Conservation (phyloP, 2,113 vertebrate genomes). For the Pachyramphus minor region DNA sequence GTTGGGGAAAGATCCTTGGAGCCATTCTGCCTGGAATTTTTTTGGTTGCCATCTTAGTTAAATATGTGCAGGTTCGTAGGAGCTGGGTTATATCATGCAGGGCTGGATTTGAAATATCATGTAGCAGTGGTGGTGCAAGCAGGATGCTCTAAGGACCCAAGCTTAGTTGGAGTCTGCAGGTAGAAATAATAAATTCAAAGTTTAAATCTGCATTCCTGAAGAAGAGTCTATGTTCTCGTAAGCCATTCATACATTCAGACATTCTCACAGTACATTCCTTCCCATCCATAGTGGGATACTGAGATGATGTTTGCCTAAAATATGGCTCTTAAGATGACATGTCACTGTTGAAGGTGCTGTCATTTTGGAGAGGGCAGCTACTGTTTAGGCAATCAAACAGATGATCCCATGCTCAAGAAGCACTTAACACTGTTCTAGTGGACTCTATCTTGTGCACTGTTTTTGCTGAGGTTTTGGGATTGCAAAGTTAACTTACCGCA, state of each 20-base stretch:
- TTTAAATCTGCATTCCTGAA: not conserved
- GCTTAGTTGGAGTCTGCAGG: not conserved
- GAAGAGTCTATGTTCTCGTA: too few species aligned
- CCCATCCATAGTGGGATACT: not conserved
- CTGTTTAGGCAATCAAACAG: not conserved
- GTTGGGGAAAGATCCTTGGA: not conserved
- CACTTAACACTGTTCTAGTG: not conserved
- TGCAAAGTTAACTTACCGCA: not conserved
- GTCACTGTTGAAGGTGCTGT: not conserved
- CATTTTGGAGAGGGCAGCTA: not conserved
- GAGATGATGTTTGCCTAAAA: not conserved
- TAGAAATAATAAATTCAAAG: not conserved
- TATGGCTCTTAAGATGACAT: not conserved
- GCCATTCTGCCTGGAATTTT: not conserved
- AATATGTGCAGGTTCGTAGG: not conserved
- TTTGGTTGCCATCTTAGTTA: not conserved
- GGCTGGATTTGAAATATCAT: not conserved
- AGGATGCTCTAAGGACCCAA: not conserved
- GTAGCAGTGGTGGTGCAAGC: not conserved
- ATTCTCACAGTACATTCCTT: too few species aligned
- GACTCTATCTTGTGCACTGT: rapidly evolving
- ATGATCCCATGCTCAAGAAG: rapidly evolving
- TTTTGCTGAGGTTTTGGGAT: not conserved
- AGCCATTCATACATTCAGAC: too few species aligned
- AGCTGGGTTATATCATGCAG: rapidly evolving